Base-by-base conservation (phyloP, 2,113 vertebrate species). In the Pungitius pungitius region DNA sequence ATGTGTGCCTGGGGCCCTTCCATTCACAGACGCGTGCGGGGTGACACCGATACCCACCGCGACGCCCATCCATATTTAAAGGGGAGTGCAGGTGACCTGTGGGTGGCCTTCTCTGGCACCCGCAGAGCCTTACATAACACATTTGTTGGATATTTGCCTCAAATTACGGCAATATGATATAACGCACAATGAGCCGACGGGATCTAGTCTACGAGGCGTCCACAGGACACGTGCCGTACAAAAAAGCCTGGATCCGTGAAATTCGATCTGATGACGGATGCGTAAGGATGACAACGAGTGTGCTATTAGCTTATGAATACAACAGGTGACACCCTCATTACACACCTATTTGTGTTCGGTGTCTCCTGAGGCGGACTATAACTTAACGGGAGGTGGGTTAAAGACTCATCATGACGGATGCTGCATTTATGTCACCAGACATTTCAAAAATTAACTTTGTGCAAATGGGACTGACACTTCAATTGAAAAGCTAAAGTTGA, bases 11-110 rank as follows among this genome's bases (percentile, higher is more conserved):
- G 75, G 52, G 88, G 89, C 88, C 14, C 69, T 82, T 83, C 73
- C 77, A 74, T 78, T 82, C 81, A 87, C 69, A 73, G 84, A 88
- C 90, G 73, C 83, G 90, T 92, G 92, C 88, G 2, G 82, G 71
- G 78, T 88, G 93, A 92, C 90, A 94, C 83, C 42, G 91, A 94
- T 92, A 91, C 89, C 69, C 42, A 15, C 65, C 42, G 73, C 37
- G 90, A 93, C 78, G 92, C 92, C 90, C 91, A 94, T 94, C 85
- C 88, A 93, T 94, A 92, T 94, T 94, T 94, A 92, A 94, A 92
- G 76, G 85, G 77, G 17, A 62, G 78, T 58, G 62, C 89, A 88
- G 85, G 86, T 86, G 87, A 92, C 83, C 88, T 83, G 86, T 87
- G 81, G 75, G 70, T 85, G 86, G 81, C 82, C 75, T 71, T 63